Evolutionary conservation across 2,888 invertebrate genomes (phyloP).

Genomic region (Drosophila multiciliata): DNA sequence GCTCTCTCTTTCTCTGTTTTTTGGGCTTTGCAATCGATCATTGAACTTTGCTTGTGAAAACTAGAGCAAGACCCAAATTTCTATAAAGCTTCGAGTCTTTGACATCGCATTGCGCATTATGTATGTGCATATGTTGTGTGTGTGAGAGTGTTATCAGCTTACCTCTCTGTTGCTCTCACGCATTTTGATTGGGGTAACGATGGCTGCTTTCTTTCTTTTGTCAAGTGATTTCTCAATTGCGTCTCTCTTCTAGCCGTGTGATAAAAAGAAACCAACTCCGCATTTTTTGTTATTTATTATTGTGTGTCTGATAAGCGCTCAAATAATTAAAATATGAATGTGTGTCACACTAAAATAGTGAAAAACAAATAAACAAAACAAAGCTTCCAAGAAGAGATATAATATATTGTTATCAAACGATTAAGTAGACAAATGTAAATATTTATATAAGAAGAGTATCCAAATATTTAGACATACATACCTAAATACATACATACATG

Average conservation of each 20-base stretch:
- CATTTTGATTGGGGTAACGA: conserved; percentile 28
- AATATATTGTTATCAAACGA: conserved; percentile 9
- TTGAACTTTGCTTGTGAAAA: conserved; percentile 82
- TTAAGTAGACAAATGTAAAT: conserved; percentile 4
- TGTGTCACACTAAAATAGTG: background rate
- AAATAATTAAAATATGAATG: conserved; percentile 17
- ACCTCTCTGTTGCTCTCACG: conserved; percentile 33
- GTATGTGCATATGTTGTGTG: background rate
- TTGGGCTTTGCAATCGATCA: conserved; percentile 78
- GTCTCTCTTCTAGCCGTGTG: conserved; percentile 5
- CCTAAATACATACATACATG: background rate
- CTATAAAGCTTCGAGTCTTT: conserved; percentile 60
- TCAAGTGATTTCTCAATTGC: conserved; percentile 61
- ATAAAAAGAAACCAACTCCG: conserved; percentile 49
- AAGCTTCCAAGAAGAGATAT: background rate
- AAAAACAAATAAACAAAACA: background rate
- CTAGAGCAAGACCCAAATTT: conserved; percentile 83
- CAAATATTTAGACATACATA: background rate
- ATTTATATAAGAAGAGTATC: conserved; percentile 3
- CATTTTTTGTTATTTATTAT: conserved; percentile 25
- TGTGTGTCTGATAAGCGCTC: conserved; percentile 50
- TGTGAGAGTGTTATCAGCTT: conserved; percentile 54
- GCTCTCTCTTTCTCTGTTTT: conserved; percentile 55
- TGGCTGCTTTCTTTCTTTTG: conserved; percentile 66
- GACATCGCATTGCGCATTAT: conserved; percentile 24